These are phyloP conservation scores for Imbricaverruca yamaguchii DNA, from an alignment of 2,888 invertebrate species.

Conservation along the genomic window DNA sequence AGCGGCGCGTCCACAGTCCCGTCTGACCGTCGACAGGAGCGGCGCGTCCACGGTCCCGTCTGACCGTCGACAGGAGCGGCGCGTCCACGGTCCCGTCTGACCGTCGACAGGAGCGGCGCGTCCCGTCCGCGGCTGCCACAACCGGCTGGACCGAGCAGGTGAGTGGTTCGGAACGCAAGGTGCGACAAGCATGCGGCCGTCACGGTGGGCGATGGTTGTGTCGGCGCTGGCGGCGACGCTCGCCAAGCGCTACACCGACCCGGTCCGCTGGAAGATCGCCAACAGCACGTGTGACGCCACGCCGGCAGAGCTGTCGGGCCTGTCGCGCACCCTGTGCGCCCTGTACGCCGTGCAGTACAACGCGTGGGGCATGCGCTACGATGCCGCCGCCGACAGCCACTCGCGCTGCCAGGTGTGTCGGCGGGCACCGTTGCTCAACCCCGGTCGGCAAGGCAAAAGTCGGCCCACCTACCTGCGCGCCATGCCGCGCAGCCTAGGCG, in stretches of 20 bases:
- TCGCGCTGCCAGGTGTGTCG: background rate
- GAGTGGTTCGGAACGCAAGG: too few species aligned
- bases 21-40: too few species aligned
- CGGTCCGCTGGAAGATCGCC: too few species aligned
- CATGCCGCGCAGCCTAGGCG: background rate
- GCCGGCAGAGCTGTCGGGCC: background rate
- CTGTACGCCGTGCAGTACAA: background rate
- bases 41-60: too few species aligned
- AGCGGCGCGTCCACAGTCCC: too few species aligned
- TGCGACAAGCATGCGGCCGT: background rate
- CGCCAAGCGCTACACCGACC: too few species aligned
- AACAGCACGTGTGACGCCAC: background rate
- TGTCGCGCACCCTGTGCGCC: background rate
- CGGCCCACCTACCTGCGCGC: background rate
- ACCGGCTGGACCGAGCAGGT: too few species aligned
- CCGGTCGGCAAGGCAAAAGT: too few species aligned
- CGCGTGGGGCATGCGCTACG: background rate
- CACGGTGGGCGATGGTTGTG: background rate
- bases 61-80: too few species aligned
- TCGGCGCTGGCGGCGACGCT: background rate
- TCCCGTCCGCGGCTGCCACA: too few species aligned
- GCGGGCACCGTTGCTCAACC: background rate
- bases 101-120: too few species aligned
- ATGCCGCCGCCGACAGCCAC: background rate
- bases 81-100: too few species aligned